These are phyloP conservation scores for Epinephelus awoara DNA, from an alignment of 2,797 vertebrate species.

Conservation along the genomic window DNA sequence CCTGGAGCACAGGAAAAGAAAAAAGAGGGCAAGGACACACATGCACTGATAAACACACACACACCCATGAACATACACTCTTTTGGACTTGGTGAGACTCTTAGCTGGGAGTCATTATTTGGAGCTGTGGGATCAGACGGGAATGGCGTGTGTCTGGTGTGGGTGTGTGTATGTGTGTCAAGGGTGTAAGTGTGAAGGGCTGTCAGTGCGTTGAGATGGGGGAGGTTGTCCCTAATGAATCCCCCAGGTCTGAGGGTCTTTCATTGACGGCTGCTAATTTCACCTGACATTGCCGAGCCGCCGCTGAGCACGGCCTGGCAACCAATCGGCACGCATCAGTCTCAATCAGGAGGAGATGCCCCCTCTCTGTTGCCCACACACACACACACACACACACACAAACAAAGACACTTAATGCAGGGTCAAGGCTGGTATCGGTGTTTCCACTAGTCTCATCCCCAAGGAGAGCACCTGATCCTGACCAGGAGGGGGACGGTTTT, in stretches of 20 bases:
- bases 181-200: conserved; percentile 72
- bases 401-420: conserved; percentile 41
- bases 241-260: conserved; percentile 68
- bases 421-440: conserved; percentile 58
- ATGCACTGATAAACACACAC: background rate
- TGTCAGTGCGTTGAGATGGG: conserved; percentile 69
- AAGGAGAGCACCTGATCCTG: conserved; percentile 75
- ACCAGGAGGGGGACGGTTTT: conserved; percentile 51
- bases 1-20: conserved; percentile 30
- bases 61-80: conserved; percentile 13
- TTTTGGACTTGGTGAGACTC: conserved; percentile 44
- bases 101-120: conserved; percentile 64
- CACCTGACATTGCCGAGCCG: conserved; percentile 75
- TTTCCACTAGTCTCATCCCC: conserved; percentile 51
- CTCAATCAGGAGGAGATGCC: conserved; percentile 78
- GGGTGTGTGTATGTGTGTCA: conserved; percentile 39
- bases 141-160: conserved; percentile 31
- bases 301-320: conserved; percentile 63
- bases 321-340: conserved; percentile 79
- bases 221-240: conserved; percentile 72
- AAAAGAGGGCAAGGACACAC: conserved; percentile 7
- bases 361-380: conserved; percentile 36
- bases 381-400: background rate
- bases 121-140: conserved; percentile 41
- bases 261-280: conserved; percentile 76